Conservation (phyloP, 2,888 invertebrate species). For the Lasioglossum oenotherae region DNA sequence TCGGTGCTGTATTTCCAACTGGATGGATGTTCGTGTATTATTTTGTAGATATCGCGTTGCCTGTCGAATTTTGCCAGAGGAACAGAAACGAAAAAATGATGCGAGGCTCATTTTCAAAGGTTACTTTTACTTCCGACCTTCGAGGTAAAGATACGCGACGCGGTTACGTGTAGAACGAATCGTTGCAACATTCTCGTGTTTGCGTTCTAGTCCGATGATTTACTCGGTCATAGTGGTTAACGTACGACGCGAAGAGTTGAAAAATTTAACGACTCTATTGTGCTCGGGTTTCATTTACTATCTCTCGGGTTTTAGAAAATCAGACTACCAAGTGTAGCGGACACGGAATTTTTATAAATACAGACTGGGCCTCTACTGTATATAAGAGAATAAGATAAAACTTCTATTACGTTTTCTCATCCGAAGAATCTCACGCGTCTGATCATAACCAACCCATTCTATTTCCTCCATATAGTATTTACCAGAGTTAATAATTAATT, state of each 20-base stretch:
- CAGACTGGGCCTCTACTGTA: too few species aligned
- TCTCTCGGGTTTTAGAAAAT: background rate
- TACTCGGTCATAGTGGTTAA: slow-evolving; percentile 5
- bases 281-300: background rate
- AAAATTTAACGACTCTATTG: slow-evolving; percentile 7
- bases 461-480: too few species aligned
- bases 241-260: background rate
- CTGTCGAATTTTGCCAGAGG: background rate
- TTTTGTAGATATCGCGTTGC: background rate
- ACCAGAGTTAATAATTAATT: too few species aligned
- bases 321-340: background rate
- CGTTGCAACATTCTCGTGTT: slow-evolving; percentile 9
- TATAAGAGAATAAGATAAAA: too few species aligned
- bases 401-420: too few species aligned
- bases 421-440: too few species aligned
- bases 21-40: background rate
- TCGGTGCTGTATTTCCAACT: background rate
- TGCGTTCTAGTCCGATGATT: slow-evolving; percentile 14
- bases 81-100: background rate
- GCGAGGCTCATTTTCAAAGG: background rate
- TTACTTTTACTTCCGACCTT: slow-evolving; percentile 10
- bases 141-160: background rate
- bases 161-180: background rate
- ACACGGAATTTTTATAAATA: background rate
- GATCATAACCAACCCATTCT: too few species aligned